Evolutionary conservation across 2,888 invertebrate genomes (phyloP), one percentile per base, ranked within the genome.

Genomic region (Gryllus longicercus): DNA sequence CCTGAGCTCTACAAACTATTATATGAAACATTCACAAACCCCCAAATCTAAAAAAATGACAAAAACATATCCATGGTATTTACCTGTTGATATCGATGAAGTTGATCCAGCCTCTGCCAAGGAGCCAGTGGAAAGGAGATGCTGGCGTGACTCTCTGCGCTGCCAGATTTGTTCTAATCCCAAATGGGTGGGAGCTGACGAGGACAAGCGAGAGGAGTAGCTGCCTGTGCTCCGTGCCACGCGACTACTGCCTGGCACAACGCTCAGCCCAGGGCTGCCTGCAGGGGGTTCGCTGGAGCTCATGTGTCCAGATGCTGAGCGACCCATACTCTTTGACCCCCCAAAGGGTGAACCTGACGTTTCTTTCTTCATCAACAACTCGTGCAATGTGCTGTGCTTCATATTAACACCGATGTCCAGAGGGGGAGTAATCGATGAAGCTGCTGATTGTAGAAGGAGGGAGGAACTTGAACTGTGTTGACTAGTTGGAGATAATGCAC

Each of bases 161-260:
- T 93, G 93, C 96, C 96, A 96, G 82, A 96, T 93, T 87, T 93
- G 88, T 83, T 96, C 96, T 84, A 94, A 88, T 51, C 94, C 94
- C 83, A 94, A 91, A 86, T 95, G 94, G 80, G 95, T 95, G 5
- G 96, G 96, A 50, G 96, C 96, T 78, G 96, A 96, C 78, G 95
- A 94, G 4, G 95, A 96, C 4, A 96, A 89, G 81, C 95, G 91
- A 51, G 93, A 91, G 82, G 90, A 88, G 82, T 89, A 83, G 63
- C 75, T 79, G 51, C 81, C 75, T 16, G 78, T 78, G 75, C 78
- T 63, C 21, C 51, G 74, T 78, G 18, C 12, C 49, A 50, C n/a
- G n/a, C n/a, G n/a, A 11, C 77, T 38, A 50, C 79, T 49, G 82
- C 82, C n/a, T 82, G 83, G 50, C 12, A 75, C n/a, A 38, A 75